Base-by-base conservation (phyloP, 2,113 vertebrate species). In the Enhydra lutris region DNA sequence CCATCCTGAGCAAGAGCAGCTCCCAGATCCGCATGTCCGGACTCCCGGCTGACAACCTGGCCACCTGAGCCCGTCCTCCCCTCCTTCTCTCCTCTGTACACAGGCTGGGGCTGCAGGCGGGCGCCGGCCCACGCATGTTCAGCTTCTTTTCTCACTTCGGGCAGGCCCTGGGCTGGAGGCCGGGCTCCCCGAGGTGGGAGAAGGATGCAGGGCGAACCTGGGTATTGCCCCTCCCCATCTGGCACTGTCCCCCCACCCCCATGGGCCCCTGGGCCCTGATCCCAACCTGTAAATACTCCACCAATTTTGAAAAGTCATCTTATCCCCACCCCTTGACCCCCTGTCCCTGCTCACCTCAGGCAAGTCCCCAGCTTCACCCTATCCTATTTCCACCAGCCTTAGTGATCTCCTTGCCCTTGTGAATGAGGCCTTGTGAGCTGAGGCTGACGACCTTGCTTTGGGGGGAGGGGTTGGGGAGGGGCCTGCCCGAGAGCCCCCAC, bases 1-100 rank as follows among this genome's bases (percentile, higher is more conserved):
- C 99, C 97, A 99, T 99, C 98, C 99, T 99, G 97, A 99, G 99
- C 99, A 99, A 99, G 99, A 99, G 99, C 99, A 99, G 99, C 99
- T 99, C 99, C 81, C 99, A 99, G 99, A 99, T 99, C 97, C 99
- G 99, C 97, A 99, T 99, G 99, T 99, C 99, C 93, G 99, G 99
- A 98, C 99, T 99, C 85, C 99, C 99, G 96, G 99, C 99, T 0
- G 99, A 99, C 99, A 99, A 99, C 94, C 99, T 99, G 97, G 99
- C 99, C 12, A 99, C 99, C 98, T 99, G 99, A 99, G 96, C 96
- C 87, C 80, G 98, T 14, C 8, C n/a, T 17, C 55, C 74, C 6
- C 23, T 7, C n/a, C 12, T 23, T 57, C 52, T 85, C 17, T 80
- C 84, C 63, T 95, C 52, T 20, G 13, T 29, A 39, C 89, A 57